Conservation (phyloP, 2,888 invertebrate species). For the Dryomyza anilis region DNA sequence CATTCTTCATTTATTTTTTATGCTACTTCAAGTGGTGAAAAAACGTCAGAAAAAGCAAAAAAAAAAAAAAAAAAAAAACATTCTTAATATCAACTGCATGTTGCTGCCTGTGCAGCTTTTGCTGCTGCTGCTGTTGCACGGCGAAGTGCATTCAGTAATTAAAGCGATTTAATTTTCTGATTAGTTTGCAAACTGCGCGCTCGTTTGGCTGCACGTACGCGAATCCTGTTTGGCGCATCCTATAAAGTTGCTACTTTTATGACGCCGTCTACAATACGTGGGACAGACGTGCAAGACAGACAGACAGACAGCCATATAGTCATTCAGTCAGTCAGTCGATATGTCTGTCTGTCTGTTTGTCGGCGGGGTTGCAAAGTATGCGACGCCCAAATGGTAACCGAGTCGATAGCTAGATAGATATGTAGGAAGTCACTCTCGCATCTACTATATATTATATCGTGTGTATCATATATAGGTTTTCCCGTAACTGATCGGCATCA, state of each 20-base stretch:
- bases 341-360: neutral
- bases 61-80: too few relatives aligned
- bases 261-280: neutral
- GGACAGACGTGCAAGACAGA: neutral
- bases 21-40: too few relatives aligned
- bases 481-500: too few relatives aligned
- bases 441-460: too few relatives aligned
- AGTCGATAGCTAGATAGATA: too few relatives aligned
- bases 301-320: neutral
- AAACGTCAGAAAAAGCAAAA: too few relatives aligned
- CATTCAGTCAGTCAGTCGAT: neutral
- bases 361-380: neutral
- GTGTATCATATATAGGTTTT: too few relatives aligned
- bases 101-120: neutral
- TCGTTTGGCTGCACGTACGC: neutral
- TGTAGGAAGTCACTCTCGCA: too few relatives aligned
- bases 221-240: neutral
- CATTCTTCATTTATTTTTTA: constrained; percentile 15
- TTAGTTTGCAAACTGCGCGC: constrained; percentile 44
- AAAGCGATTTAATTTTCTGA: constrained; percentile 61
- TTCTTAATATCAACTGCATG: neutral
- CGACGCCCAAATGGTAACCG: too few relatives aligned
- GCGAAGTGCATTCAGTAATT: constrained; percentile 57
- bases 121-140: neutral
- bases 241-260: neutral